A percentile compares a stretch with the other conserved stretches of the same genome.
These are phyloP conservation scores for Sarcophilus harrisii DNA, from an alignment of 2,797 vertebrate genomes.

Conservation along the genomic window DNA sequence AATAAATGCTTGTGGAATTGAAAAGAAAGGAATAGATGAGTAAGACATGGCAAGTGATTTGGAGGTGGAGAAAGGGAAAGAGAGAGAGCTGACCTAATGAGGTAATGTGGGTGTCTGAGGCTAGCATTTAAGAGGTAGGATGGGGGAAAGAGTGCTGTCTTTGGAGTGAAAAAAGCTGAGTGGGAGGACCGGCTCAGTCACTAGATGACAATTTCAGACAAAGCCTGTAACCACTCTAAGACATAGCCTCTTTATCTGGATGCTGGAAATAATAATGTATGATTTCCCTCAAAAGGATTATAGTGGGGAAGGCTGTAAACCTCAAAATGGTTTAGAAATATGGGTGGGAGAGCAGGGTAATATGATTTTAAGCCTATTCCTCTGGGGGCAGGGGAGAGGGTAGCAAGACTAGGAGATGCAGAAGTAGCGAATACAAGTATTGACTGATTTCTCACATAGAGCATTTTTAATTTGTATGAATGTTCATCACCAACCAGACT, in stretches of 20 bases:
- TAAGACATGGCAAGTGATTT: neutral
- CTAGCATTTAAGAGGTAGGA: neutral
- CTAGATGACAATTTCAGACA: neutral
- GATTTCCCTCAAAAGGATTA: neutral
- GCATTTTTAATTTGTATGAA: neutral
- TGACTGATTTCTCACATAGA: neutral
- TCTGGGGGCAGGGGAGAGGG: neutral
- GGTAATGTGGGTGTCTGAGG: neutral
- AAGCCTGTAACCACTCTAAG: slow-evolving; percentile 23
- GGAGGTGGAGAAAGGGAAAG: neutral
- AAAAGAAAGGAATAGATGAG: neutral
- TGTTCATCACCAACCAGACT: neutral
- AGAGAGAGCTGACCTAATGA: neutral
- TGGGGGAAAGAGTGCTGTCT: neutral
- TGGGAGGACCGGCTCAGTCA: neutral
- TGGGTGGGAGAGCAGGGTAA: neutral
- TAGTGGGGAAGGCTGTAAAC: neutral
- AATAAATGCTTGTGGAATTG: neutral
- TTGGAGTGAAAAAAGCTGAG: neutral
- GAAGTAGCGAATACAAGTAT: neutral
- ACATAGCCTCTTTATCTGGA: neutral
- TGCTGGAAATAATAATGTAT: neutral
- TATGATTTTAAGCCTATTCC: neutral
- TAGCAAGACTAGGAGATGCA: neutral
- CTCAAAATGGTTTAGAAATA: neutral